phyloP scores from a whole-genome alignment of 2,888 invertebrate genomes.

The Thalpophila matura region DNA sequence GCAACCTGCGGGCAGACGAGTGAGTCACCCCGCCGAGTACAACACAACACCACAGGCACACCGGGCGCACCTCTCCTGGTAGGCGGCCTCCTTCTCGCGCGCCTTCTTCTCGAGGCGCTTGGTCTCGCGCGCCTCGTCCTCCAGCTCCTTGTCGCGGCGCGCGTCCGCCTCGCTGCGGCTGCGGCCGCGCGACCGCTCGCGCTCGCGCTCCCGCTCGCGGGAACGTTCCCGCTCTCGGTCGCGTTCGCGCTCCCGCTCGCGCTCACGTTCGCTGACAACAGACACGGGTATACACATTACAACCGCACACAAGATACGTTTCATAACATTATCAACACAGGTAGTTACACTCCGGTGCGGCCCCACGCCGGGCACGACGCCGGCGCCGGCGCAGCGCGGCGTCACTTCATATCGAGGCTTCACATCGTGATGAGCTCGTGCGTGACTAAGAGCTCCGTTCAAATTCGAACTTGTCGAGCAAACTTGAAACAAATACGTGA shows the following conservation, averaged over 20 bases:
- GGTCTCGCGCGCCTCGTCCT: slow-evolving; percentile 97
- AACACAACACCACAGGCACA: background rate
- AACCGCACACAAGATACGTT: too few relatives aligned
- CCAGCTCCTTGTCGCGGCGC: slow-evolving; percentile 95
- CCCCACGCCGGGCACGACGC: too few relatives aligned
- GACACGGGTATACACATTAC: background rate
- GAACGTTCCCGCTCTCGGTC: slow-evolving; percentile 77
- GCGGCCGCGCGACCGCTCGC: slow-evolving; percentile 86
- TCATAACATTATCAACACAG: too few relatives aligned
- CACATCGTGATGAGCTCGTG: too few relatives aligned
- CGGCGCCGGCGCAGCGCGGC: too few relatives aligned
- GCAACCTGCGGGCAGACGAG: slow-evolving; percentile 68
- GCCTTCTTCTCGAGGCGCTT: slow-evolving; percentile 97
- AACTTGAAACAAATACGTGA: too few relatives aligned
- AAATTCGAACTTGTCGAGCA: too few relatives aligned
- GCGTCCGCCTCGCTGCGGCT: slow-evolving; percentile 92
- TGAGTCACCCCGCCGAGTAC: background rate
- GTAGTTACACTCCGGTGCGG: too few relatives aligned
- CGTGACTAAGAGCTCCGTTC: too few relatives aligned
- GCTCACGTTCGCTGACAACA: slow-evolving; percentile 74
- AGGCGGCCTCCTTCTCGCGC: slow-evolving; percentile 98
- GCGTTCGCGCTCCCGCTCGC: slow-evolving; percentile 66
- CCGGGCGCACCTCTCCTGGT: slow-evolving; percentile 93
- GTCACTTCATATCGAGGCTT: too few relatives aligned
- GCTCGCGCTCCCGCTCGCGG: slow-evolving; percentile 83